Percentiles rank a stretch among this genome's conserved stretches.
Evolutionary conservation across 2,113 vertebrate species (phyloP).

Genomic region (Lepisosteus oculatus): DNA sequence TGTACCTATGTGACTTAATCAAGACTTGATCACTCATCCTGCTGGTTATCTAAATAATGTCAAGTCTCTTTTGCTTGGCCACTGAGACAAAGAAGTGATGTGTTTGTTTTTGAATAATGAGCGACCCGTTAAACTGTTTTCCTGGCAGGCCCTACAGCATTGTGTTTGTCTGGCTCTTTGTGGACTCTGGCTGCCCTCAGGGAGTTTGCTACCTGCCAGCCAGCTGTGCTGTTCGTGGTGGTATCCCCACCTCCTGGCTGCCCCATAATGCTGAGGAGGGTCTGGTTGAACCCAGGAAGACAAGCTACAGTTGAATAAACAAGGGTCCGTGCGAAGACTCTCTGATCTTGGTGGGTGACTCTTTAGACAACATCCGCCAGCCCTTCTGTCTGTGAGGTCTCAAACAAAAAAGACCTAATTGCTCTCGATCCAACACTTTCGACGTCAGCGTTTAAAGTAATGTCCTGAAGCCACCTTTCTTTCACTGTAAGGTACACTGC

Average conservation of each 20-base stretch:
- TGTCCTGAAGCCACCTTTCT: no score
- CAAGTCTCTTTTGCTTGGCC: no score
- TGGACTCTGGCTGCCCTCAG: slow-evolving; percentile 6
- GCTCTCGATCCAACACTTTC: no score
- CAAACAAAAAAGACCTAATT: slow-evolving; percentile 1
- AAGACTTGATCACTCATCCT: no score
- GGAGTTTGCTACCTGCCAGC: neutral
- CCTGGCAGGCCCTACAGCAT: neutral
- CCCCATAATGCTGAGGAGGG: neutral
- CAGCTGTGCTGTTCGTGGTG: slow-evolving; percentile 7
- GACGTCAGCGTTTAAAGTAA: no score
- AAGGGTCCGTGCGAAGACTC: slow-evolving; percentile 20
- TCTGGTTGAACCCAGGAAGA: slow-evolving; percentile 12
- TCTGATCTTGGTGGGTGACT: slow-evolving; percentile 49
- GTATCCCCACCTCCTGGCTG: slow-evolving; percentile 11
- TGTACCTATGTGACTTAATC: no score
- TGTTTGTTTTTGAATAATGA: neutral
- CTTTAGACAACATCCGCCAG: slow-evolving; percentile 25
- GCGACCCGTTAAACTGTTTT: neutral
- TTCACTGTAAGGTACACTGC: no score
- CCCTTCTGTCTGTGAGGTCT: slow-evolving; percentile 47
- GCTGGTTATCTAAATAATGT: no score
- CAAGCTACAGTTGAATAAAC: slow-evolving; percentile 39
- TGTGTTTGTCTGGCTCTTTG: neutral
- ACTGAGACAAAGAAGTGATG: neutral